phyloP scores from a whole-genome alignment of 2,113 vertebrate genomes.

The Embiotoca jacksoni region DNA sequence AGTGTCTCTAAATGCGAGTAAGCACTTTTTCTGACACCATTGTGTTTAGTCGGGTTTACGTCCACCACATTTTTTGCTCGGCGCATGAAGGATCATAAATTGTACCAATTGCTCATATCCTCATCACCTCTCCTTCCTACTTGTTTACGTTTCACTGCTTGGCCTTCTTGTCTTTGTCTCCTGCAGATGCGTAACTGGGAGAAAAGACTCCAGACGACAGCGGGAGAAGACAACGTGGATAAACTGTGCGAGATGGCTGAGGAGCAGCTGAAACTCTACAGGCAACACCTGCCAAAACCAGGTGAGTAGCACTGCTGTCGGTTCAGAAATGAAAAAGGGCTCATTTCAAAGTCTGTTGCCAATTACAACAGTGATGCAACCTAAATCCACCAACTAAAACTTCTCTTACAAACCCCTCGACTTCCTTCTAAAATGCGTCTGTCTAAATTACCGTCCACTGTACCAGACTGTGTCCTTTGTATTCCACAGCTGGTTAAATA shows the following conservation, averaged over 20 bases:
- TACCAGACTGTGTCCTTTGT: background rate
- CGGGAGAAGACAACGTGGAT: slow-evolving; percentile 49
- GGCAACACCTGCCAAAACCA: slow-evolving; percentile 66
- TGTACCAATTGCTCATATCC: background rate
- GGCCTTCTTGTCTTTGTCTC: background rate
- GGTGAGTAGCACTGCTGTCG: slow-evolving; percentile 46
- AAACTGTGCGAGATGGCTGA: slow-evolving; percentile 66
- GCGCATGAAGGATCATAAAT: background rate
- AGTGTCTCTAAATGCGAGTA: too few species aligned
- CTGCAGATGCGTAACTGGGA: slow-evolving; percentile 79
- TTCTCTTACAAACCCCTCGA: too few species aligned
- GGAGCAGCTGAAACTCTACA: slow-evolving; percentile 69
- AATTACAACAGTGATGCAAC: background rate
- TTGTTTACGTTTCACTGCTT: background rate
- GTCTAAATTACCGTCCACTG: background rate
- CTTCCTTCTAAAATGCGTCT: background rate
- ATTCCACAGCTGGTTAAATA: background rate
- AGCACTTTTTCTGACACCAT: background rate
- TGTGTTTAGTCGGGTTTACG: fast-evolving
- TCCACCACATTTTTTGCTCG: background rate
- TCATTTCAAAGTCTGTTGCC: background rate
- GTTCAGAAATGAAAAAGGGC: background rate
- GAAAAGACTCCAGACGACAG: slow-evolving; percentile 70
- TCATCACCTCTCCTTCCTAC: background rate
- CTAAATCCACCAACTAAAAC: background rate